Evolutionary conservation across 2,888 invertebrate genomes (phyloP).

Genomic region (Drosophila robusta): DNA sequence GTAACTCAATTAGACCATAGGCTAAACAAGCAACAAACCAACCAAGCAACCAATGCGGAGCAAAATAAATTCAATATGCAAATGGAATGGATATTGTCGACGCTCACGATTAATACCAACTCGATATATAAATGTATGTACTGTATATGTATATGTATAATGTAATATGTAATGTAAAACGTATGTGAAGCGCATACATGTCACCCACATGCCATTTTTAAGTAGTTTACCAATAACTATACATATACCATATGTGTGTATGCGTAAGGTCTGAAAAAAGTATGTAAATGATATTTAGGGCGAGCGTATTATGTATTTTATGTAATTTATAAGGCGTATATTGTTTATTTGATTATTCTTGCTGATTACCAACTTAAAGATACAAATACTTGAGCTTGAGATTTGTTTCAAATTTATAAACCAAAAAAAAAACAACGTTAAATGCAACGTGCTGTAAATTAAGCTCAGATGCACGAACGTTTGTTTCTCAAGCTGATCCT

Average conservation of each 20-base stretch:
- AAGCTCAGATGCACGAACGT: conserved; percentile 23
- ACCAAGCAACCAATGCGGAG: conserved; percentile 59
- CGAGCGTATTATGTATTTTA: conserved; percentile 70
- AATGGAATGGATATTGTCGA: conserved; percentile 48
- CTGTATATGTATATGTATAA: conserved; percentile 64
- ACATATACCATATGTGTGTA: conserved; percentile 49
- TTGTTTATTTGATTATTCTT: conserved; percentile 55
- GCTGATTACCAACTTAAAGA: conserved; percentile 46
- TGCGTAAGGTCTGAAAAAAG: conserved; percentile 62
- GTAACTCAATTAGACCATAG: conserved; percentile 74
- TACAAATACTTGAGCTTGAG: conserved; percentile 43
- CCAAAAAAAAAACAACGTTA: conserved; percentile 24
- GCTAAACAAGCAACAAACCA: conserved; percentile 49
- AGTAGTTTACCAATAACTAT: conserved; percentile 68
- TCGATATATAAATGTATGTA: conserved; percentile 61
- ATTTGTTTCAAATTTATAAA: conserved; percentile 60
- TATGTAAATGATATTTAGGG: conserved; percentile 68
- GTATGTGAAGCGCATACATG: conserved; percentile 69
- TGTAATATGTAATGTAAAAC: conserved; percentile 64
- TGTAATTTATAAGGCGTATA: conserved; percentile 70
- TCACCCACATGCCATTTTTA: conserved; percentile 77
- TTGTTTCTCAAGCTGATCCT: conserved; percentile 16
- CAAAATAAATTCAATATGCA: conserved; percentile 52
- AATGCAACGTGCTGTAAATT: conserved; percentile 45
- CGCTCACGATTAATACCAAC: conserved; percentile 72